Percentiles rank a stretch among this genome's conserved stretches.
phyloP scores from a whole-genome alignment of 2,888 invertebrate species.

The Ashinkailepas kermadecensis region DNA sequence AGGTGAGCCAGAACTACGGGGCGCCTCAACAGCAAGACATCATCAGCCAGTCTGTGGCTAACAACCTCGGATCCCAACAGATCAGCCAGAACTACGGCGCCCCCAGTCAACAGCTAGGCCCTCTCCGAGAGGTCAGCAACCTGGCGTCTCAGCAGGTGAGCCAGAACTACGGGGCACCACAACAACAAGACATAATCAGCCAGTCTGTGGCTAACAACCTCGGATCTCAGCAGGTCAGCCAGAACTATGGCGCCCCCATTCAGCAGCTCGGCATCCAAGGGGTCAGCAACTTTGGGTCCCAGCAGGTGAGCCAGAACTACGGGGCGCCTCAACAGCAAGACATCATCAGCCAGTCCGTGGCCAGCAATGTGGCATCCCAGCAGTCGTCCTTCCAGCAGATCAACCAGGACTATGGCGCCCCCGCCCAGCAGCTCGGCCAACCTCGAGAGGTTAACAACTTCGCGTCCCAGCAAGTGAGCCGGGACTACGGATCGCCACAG shows the following conservation, averaged over 20 bases:
- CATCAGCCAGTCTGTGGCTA: background rate
- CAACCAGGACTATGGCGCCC: background rate
- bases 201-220: background rate
- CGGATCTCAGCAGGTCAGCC: background rate
- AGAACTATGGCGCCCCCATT: background rate
- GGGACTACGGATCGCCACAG: background rate
- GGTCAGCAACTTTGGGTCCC: background rate
- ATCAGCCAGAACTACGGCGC: background rate
- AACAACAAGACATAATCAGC: background rate
- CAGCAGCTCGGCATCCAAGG: background rate
- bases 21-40: conserved; percentile 1
- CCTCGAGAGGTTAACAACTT: background rate
- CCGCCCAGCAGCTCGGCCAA: background rate
- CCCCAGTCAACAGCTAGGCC: background rate
- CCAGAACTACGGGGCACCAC: background rate
- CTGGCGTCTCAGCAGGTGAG: background rate
- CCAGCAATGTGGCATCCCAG: background rate
- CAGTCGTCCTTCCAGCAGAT: background rate
- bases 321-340: background rate
- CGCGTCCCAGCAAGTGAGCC: background rate
- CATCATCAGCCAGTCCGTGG: background rate
- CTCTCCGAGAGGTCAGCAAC: background rate
- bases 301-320: background rate
- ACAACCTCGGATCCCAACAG: background rate
- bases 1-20: conserved; percentile 1